phyloP scores from a whole-genome alignment of 2,888 invertebrate genomes.

The Xylota sylvarum region DNA sequence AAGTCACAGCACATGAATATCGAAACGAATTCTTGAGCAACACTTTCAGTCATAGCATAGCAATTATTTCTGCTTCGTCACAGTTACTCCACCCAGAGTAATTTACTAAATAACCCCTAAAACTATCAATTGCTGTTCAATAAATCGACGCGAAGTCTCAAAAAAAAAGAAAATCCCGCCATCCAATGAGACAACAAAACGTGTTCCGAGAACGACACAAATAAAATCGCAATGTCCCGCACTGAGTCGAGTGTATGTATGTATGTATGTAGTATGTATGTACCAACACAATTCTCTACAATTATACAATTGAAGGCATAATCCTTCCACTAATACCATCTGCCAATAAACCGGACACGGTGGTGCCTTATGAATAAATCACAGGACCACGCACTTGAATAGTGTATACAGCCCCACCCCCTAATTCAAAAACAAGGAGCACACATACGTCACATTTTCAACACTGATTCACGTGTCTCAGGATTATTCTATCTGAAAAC shows the following conservation, averaged over 20 bases:
- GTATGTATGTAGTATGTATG: too few species aligned
- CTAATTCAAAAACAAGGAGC: background rate
- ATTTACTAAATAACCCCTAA: background rate
- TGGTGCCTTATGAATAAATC: conserved; percentile 55
- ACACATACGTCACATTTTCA: background rate
- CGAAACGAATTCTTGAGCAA: background rate
- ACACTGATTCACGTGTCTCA: conserved; percentile 27
- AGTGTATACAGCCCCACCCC: background rate
- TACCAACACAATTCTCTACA: background rate
- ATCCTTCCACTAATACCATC: conserved; percentile 53
- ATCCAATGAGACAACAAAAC: conserved; percentile 42
- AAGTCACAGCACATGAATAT: too few species aligned
- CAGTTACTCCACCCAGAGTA: background rate
- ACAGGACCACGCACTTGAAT: conserved; percentile 33
- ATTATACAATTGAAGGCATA: conserved; percentile 44
- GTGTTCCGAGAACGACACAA: conserved; percentile 38
- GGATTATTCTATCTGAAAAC: conserved; percentile 24
- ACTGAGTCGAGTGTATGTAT: too few species aligned
- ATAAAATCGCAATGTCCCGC: conserved; percentile 14
- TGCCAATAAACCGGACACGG: conserved; percentile 20
- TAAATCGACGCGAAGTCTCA: background rate
- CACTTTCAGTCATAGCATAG: background rate
- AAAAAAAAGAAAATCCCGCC: conserved; percentile 38
- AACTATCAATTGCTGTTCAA: background rate
- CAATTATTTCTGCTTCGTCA: too few species aligned